Evolutionary conservation across 2,797 vertebrate species (phyloP).

Genomic region (Propithecus deckenii): DNA sequence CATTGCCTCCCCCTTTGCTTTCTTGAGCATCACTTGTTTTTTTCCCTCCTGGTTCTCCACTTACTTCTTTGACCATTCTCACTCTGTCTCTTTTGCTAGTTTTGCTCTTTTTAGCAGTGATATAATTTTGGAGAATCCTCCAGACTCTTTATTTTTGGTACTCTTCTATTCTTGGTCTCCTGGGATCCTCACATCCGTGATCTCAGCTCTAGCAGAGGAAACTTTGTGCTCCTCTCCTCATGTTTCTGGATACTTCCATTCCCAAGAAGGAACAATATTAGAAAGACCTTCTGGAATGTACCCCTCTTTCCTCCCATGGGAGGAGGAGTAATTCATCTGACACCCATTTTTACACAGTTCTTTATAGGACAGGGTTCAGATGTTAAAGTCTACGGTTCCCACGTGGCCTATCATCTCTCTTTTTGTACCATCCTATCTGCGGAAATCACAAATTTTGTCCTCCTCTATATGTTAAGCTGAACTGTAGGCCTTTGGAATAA

Average conservation of each 20-base stretch:
- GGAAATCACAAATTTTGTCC: not conserved
- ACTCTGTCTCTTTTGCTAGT: not conserved
- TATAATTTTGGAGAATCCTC: not conserved
- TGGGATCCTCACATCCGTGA: not conserved
- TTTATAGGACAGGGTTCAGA: not conserved
- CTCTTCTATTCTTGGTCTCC: not conserved
- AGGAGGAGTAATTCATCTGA: not conserved
- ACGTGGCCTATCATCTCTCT: not conserved
- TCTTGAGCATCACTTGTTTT: not conserved
- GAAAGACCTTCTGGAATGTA: not conserved
- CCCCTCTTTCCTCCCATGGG: not conserved
- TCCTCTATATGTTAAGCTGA: not conserved
- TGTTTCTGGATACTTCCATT: not conserved
- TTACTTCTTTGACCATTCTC: not conserved
- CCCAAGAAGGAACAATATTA: not conserved
- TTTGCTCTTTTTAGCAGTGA: conserved; percentile 80
- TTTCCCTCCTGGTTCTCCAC: not conserved
- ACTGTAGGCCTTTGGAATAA: not conserved
- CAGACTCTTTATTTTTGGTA: not conserved
- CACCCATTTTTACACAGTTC: not conserved
- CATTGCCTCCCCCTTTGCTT: not conserved
- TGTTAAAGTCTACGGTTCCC: not conserved
- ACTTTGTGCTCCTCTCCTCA: not conserved
- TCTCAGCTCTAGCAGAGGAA: not conserved
- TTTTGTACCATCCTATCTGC: not conserved